Evolutionary conservation across 2,797 vertebrate genomes (phyloP), one percentile per base, ranked within the genome.

Genomic region (Scyliorhinus canicula): DNA sequence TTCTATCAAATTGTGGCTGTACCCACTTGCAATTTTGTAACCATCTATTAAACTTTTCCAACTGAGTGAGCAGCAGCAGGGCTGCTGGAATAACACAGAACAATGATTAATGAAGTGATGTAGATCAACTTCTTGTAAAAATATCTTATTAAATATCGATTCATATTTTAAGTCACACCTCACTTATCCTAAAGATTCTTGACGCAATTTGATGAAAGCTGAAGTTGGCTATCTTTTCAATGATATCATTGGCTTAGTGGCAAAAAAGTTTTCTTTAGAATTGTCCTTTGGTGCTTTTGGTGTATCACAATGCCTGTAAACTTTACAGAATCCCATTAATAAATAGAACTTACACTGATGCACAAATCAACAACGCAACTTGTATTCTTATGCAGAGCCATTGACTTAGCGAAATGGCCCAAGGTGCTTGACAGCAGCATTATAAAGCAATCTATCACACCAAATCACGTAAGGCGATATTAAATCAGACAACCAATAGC

Each of bases 121-220:
- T 9, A 21, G 47, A 74, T 94, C 69, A 94, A 94, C 44, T 7
- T 65, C 31, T 74, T 71, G 47, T 55, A 55, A 52, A 71, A 71
- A 74, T 74, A 74, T 94, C 52, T 69, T 52, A 74, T 93, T 94
- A 74, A 94, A 55, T 71, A 74, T 74, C 74, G 93, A 94, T 94
- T 74, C 52, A 55, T 74, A 19, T 55, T 67, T 69, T 67, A 93
- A 31, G 11, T 47, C 44, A 93, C 86, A n/a, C 93, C 21, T 74
- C 67, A 50, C 11, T 93, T 69, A 55, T 74, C 47, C 40, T 52
- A 94, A 74, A 55, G 31, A 94, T 50, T 74, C 31, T 35, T 21
- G 50, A 69, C 35, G 28, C 67, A 74, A n/a, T 74, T 21, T 52
- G 93, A n/a, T 55, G 44, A 21, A n/a, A 55, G 50, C 52, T 71